These are phyloP conservation scores for Dallia pectoralis DNA, from an alignment of 2,797 vertebrate genomes.

Conservation along the genomic window DNA sequence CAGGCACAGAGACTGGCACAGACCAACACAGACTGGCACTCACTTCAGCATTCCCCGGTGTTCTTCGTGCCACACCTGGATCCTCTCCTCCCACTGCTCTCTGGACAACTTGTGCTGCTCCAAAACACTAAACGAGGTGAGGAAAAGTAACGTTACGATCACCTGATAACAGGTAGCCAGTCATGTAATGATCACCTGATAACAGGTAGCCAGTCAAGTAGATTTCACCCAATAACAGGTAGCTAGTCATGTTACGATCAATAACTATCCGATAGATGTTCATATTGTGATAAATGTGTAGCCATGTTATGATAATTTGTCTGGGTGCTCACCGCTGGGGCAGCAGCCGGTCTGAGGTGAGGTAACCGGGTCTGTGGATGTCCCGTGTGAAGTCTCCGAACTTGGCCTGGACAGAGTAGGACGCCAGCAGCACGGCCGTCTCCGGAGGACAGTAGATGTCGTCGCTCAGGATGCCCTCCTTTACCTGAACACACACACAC, in stretches of 20 bases:
- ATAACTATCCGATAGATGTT: too few relatives aligned
- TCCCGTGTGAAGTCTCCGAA: slow-evolving; percentile 91
- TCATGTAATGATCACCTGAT: too few relatives aligned
- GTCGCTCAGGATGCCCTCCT: slow-evolving; percentile 89
- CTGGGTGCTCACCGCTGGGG: slow-evolving; percentile 83
- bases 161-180: background rate
- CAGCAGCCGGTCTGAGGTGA: slow-evolving; percentile 86
- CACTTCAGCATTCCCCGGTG: slow-evolving; percentile 93
- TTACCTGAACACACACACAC: slow-evolving; percentile 64
- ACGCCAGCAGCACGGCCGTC: slow-evolving; percentile 93
- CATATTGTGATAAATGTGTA: too few relatives aligned
- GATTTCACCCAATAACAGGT: too few relatives aligned
- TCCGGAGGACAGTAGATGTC: slow-evolving; percentile 96
- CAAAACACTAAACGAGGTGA: slow-evolving; percentile 43
- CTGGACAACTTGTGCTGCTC: slow-evolving; percentile 94
- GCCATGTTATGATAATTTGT: too few relatives aligned
- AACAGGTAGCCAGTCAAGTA: too few relatives aligned
- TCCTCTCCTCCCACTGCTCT: slow-evolving; percentile 98
- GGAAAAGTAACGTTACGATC: background rate
- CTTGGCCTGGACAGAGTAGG: slow-evolving; percentile 95
- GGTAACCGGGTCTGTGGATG: slow-evolving; percentile 85
- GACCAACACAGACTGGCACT: slow-evolving; percentile 51
- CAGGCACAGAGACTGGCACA: too few relatives aligned
- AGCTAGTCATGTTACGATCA: too few relatives aligned
- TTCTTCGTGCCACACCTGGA: slow-evolving; percentile 96